phyloP scores from a whole-genome alignment of 2,888 invertebrate species.

The Syrphus vitripennis region DNA sequence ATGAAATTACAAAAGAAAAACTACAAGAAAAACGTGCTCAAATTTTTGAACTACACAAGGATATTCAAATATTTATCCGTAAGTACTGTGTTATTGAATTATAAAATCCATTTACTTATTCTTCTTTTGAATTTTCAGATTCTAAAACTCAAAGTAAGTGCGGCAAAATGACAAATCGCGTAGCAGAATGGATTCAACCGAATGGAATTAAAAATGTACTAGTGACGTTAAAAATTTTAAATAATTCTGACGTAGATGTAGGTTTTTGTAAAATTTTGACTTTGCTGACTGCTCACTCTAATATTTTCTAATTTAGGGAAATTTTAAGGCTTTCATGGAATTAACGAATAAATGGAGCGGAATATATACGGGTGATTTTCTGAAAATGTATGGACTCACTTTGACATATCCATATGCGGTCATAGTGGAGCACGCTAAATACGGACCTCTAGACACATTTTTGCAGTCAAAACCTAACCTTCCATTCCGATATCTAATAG shows the following conservation, averaged over 20 bases:
- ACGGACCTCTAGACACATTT: conserved; percentile 88
- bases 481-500: conserved; percentile 88
- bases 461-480: conserved; percentile 81
- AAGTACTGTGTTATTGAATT: conserved; percentile 59
- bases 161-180: conserved; percentile 86
- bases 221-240: conserved; percentile 90
- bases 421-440: conserved; percentile 90
- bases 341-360: conserved; percentile 90
- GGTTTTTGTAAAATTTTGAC: too few species aligned
- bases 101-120: background rate
- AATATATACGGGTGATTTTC: conserved; percentile 88
- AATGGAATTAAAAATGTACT: conserved; percentile 87
- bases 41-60: conserved; percentile 79
- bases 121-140: conserved; percentile 79
- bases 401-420: conserved; percentile 89
- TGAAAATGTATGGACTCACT: conserved; percentile 90
- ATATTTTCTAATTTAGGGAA: too few species aligned
- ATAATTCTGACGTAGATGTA: conserved; percentile 85
- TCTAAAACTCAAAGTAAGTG: conserved; percentile 85
- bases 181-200: conserved; percentile 89
- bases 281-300: too few species aligned
- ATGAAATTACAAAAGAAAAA: conserved; percentile 76
- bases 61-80: conserved; percentile 80
- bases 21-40: conserved; percentile 53
- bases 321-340: conserved; percentile 87